Conservation (phyloP, 2,797 vertebrate species). For the Phrynocephalus vlangalii region DNA sequence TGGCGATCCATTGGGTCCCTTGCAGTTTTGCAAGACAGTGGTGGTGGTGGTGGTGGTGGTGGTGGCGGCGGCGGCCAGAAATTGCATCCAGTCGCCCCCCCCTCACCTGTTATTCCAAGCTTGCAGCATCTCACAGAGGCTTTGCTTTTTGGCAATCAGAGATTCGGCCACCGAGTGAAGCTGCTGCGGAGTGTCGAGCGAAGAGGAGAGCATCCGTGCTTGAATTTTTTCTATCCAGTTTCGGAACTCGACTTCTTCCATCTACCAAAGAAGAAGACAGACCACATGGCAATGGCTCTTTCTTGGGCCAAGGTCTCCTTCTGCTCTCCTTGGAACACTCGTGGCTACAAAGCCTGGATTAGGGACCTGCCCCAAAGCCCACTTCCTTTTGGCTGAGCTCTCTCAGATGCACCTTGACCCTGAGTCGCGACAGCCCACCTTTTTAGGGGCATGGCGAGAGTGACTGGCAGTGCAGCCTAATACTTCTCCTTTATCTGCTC, state of each 20-base stretch:
- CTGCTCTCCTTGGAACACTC: not conserved
- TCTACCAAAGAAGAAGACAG: constrained; percentile 74
- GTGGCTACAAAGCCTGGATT: not conserved
- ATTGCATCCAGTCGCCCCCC: too few relatives aligned
- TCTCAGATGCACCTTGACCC: not conserved
- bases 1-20: too few relatives aligned
- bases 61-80: too few relatives aligned
- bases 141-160: constrained; percentile 94
- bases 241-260: constrained; percentile 94
- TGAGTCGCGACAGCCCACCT: not conserved
- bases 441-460: not conserved
- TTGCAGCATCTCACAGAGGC: constrained; percentile 94
- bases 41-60: too few relatives aligned
- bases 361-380: not conserved
- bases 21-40: too few relatives aligned
- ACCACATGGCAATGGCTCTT: not conserved
- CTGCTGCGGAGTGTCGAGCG: constrained; percentile 88
- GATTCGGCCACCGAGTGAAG: constrained; percentile 91
- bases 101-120: constrained; percentile 93
- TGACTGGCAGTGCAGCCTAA: too few relatives aligned
- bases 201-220: constrained; percentile 84
- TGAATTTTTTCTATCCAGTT: constrained; percentile 97
- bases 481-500: too few relatives aligned
- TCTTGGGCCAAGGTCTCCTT: not conserved
- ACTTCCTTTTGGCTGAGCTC: not conserved